A percentile compares a stretch with the other conserved stretches of the same genome.
Conservation (phyloP, 2,888 invertebrate species). For the Coelinius sp. region DNA sequence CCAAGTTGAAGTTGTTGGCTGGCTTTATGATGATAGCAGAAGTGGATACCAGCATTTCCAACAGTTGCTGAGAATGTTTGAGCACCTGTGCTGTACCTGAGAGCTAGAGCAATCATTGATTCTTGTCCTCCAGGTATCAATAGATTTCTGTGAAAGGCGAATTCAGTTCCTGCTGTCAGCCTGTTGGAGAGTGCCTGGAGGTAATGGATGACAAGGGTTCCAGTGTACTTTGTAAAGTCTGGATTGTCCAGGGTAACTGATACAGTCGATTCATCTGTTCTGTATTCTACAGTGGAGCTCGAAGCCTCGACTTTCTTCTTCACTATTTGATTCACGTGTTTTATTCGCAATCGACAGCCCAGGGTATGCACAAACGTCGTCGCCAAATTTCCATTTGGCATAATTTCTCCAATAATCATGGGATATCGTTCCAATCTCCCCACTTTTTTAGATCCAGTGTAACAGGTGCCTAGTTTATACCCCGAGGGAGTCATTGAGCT, state of each 20-base stretch:
- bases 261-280: conserved; percentile 64
- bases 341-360: conserved; percentile 62
- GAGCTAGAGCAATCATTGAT: conserved; percentile 59
- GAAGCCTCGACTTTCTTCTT: conserved; percentile 54
- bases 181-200: conserved; percentile 66
- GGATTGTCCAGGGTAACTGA: conserved; percentile 60
- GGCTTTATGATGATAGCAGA: conserved; percentile 77
- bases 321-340: conserved; percentile 58
- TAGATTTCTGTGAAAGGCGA: conserved; percentile 58
- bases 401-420: conserved; percentile 57
- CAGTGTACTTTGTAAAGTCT: conserved; percentile 53
- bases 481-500: conserved; percentile 61
- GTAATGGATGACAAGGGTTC: conserved; percentile 62
- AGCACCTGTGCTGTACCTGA: conserved; percentile 73
- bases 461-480: conserved; percentile 64
- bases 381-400: conserved; percentile 61
- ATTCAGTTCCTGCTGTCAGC: conserved; percentile 62
- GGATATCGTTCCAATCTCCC: conserved; percentile 62
- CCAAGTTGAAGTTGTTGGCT: conserved; percentile 77
- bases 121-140: conserved; percentile 54
- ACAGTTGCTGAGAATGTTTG: conserved; percentile 81
- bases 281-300: conserved; percentile 60
- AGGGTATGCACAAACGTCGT: conserved; percentile 61
- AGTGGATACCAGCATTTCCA: conserved; percentile 70
- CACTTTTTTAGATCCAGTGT: conserved; percentile 60